These are phyloP conservation scores for Dissostichus mawsoni DNA, from an alignment of 2,113 vertebrate genomes.

Conservation along the genomic window DNA sequence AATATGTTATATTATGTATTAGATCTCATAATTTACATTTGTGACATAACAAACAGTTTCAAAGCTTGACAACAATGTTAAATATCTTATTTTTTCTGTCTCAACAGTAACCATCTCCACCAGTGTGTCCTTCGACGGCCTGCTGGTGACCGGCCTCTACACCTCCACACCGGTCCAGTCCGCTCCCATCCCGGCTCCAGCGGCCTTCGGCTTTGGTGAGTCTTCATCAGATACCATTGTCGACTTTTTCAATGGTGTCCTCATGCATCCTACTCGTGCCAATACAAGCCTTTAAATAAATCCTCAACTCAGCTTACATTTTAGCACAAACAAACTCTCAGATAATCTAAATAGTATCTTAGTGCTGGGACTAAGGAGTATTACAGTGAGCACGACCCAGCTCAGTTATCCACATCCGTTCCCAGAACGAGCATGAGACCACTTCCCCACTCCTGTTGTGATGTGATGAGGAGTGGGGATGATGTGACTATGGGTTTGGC, in stretches of 20 bases:
- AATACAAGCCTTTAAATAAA: slow-evolving; percentile 30
- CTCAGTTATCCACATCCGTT: slow-evolving; percentile 61
- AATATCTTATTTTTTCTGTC: slow-evolving; percentile 23
- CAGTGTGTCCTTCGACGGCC: slow-evolving; percentile 95
- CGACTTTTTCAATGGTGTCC: slow-evolving; percentile 9
- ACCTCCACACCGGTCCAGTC: slow-evolving; percentile 95
- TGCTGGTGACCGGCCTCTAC: slow-evolving; percentile 97
- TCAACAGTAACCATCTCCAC: slow-evolving; percentile 94
- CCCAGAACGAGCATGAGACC: slow-evolving; percentile 51
- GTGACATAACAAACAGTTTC: not conserved
- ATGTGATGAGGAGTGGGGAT: slow-evolving; percentile 62
- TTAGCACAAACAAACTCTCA: slow-evolving; percentile 28
- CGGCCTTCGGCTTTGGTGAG: slow-evolving; percentile 97
- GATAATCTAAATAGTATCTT: slow-evolving; percentile 19
- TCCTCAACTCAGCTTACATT: slow-evolving; percentile 15
- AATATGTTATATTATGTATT: not conserved
- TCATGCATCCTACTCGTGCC: slow-evolving; percentile 3
- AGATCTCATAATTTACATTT: not conserved
- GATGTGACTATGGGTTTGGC: slow-evolving; percentile 43
- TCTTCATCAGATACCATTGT: slow-evolving; percentile 37
- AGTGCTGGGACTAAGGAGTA: slow-evolving; percentile 13
- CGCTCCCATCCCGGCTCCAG: slow-evolving; percentile 92
- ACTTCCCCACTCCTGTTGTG: slow-evolving; percentile 44
- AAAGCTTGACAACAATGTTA: not conserved
- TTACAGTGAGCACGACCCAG: slow-evolving; percentile 26